phyloP scores from a whole-genome alignment of 2,113 vertebrate species.

The Macroglossus sobrinus region DNA sequence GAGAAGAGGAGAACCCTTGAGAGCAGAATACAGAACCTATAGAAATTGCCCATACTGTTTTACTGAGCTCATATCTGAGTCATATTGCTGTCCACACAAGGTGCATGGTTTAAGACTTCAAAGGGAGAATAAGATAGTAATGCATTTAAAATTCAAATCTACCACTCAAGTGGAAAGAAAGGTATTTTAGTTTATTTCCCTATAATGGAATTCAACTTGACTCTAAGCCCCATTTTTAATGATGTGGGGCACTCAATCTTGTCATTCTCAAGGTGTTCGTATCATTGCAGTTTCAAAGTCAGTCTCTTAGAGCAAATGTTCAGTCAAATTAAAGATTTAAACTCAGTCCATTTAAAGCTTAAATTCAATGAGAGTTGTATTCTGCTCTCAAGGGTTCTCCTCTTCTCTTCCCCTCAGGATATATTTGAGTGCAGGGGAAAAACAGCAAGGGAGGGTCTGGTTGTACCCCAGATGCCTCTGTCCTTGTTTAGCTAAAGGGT shows the following conservation, averaged over 20 bases:
- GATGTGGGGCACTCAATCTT: not conserved
- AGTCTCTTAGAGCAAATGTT: not conserved
- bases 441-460: not conserved
- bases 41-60: not conserved
- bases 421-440: not conserved
- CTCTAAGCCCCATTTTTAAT: not conserved
- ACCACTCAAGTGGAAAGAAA: not conserved
- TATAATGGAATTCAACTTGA: not conserved
- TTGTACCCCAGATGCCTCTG: not conserved
- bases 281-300: not conserved
- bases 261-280: not conserved
- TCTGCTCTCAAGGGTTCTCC: not conserved
- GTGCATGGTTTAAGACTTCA: not conserved
- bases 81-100: not conserved
- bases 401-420: not conserved
- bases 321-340: not conserved
- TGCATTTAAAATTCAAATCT: slow-evolving; percentile 2
- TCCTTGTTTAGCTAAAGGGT: not conserved
- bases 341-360: not conserved
- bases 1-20: not conserved
- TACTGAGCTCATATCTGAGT: not conserved
- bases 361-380: not conserved
- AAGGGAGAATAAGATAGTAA: not conserved
- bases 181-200: not conserved
- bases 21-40: not conserved